phyloP scores from a whole-genome alignment of 2,797 vertebrate species.

The Cacajao melanocephalus region DNA sequence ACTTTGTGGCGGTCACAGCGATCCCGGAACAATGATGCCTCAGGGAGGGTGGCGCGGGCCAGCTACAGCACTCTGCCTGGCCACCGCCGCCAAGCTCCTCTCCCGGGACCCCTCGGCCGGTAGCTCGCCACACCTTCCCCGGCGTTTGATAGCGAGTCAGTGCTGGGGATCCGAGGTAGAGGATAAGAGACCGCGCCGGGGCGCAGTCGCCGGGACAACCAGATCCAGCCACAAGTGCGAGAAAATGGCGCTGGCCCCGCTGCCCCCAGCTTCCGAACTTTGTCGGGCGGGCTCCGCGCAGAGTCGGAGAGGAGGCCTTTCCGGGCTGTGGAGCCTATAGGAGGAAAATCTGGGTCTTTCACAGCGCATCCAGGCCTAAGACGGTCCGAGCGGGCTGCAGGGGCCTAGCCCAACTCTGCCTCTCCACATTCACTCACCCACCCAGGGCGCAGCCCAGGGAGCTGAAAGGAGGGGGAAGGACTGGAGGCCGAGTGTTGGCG shows the following conservation, averaged over 20 bases:
- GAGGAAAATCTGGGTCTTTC: not conserved
- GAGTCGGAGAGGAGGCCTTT: not conserved
- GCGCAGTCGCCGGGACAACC: not conserved
- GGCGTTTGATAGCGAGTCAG: not conserved
- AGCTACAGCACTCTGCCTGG: not conserved
- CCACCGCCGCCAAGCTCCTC: not conserved
- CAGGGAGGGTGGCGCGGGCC: conserved; percentile 27
- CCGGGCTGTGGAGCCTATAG: no score
- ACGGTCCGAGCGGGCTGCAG: not conserved
- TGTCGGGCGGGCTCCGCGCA: not conserved
- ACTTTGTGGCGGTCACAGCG: conserved; percentile 35
- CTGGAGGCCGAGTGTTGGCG: not conserved
- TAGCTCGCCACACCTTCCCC: not conserved
- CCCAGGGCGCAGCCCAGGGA: not conserved
- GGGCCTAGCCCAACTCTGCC: not conserved
- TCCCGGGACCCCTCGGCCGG: not conserved
- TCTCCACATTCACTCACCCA: not conserved
- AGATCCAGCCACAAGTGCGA: conserved; percentile 61
- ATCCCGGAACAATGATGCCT: conserved; percentile 62
- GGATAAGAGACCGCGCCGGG: not conserved
- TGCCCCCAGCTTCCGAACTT: not conserved
- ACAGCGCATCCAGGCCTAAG: not conserved
- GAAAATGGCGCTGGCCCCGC: conserved; percentile 59
- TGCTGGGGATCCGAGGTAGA: not conserved
- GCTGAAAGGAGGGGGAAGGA: not conserved